A percentile compares a stretch with the other conserved stretches of the same genome.
Conservation (phyloP, 2,113 vertebrate species). For the Cettia cetti region DNA sequence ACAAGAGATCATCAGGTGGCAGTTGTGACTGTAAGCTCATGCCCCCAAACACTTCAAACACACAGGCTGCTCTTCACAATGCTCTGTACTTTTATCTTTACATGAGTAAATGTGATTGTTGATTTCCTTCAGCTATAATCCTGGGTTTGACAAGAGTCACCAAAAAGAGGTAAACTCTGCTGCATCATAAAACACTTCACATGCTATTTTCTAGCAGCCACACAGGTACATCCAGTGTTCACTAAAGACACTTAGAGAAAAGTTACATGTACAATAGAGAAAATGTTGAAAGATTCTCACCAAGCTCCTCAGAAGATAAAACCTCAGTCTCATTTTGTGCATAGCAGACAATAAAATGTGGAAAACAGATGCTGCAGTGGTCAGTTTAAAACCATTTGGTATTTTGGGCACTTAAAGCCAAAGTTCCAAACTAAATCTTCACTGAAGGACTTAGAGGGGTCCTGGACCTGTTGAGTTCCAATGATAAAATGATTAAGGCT, state of each 20-base stretch:
- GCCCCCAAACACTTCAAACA: not conserved
- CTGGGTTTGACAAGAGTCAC: slow-evolving; percentile 35
- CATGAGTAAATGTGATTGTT: not conserved
- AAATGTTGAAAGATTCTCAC: not conserved
- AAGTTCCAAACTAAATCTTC: not conserved
- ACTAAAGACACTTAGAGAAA: not conserved
- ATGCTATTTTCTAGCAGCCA: slow-evolving; percentile 66
- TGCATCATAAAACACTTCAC: slow-evolving; percentile 29
- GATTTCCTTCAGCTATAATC: not conserved
- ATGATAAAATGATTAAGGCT: fast-evolving
- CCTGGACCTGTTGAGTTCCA: not conserved
- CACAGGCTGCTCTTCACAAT: not conserved
- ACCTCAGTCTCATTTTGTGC: not conserved
- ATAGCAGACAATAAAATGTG: not conserved
- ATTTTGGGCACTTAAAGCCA: not conserved
- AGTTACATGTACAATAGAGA: not conserved
- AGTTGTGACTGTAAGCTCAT: not conserved
- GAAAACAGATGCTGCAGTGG: not conserved
- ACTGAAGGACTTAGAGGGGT: not conserved
- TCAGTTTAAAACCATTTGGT: not conserved
- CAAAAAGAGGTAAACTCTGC: slow-evolving; percentile 16
- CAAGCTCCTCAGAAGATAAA: not conserved
- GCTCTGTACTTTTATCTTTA: not conserved
- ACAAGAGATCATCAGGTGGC: not conserved
- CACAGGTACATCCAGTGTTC: not conserved